phyloP scores from a whole-genome alignment of 2,888 invertebrate species.

The Bugulina stolonifera region DNA sequence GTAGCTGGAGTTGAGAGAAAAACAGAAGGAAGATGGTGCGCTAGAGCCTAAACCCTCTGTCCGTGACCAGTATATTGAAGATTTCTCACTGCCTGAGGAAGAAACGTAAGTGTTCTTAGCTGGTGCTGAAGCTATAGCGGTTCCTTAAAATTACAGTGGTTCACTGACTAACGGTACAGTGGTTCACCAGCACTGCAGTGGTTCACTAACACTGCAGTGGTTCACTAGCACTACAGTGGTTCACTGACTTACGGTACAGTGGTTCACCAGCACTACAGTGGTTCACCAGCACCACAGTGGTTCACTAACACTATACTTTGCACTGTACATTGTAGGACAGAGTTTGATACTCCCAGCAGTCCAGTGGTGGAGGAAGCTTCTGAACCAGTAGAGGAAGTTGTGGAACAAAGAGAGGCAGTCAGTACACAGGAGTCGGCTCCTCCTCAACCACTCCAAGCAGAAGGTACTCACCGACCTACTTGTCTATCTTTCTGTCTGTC shows the following conservation, averaged over 20 bases:
- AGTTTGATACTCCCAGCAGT: neutral
- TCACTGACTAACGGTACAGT: no score
- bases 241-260: no score
- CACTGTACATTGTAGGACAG: neutral
- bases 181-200: no score
- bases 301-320: neutral
- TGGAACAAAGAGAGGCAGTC: slow-evolving; percentile 31
- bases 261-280: no score
- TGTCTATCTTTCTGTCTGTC: neutral
- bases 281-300: no score
- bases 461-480: neutral
- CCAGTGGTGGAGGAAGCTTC: neutral
- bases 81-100: slow-evolving; percentile 48
- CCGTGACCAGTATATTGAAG: slow-evolving; percentile 43
- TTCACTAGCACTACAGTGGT: no score
- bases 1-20: slow-evolving; percentile 93
- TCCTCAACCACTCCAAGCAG: slow-evolving; percentile 27
- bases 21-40: slow-evolving; percentile 40
- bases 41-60: slow-evolving; percentile 38
- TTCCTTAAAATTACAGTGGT: no score
- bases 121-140: no score
- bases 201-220: no score
- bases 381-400: slow-evolving; percentile 27
- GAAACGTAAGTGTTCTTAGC: slow-evolving; percentile 37
- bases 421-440: slow-evolving; percentile 29